A percentile compares a stretch with the other conserved stretches of the same genome.
These are phyloP conservation scores for Mallateleia sp. DNA, from an alignment of 2,888 invertebrate species.

Conservation along the genomic window DNA sequence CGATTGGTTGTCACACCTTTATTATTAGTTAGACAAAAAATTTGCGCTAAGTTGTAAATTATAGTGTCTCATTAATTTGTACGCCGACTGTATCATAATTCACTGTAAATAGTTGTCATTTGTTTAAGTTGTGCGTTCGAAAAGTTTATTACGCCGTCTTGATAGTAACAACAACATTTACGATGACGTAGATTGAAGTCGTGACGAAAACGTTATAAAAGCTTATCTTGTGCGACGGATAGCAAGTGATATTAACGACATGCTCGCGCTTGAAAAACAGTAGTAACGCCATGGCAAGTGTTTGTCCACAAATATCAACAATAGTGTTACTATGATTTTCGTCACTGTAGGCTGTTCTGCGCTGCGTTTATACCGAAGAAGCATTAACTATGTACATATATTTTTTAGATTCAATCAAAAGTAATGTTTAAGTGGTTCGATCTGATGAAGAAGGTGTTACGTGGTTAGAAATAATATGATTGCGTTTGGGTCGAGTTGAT, in stretches of 20 bases:
- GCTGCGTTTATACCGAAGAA: no score
- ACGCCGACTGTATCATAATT: conserved; percentile 52
- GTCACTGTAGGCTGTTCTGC: not conserved
- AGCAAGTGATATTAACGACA: conserved; percentile 50
- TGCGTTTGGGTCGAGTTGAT: no score
- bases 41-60: conserved; percentile 54
- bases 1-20: conserved; percentile 41
- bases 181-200: conserved; percentile 1
- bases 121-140: conserved; percentile 25
- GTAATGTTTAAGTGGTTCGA: no score
- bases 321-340: conserved; percentile 25
- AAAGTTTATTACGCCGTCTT: conserved; percentile 22
- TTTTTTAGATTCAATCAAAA: no score
- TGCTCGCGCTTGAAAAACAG: conserved; percentile 35
- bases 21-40: conserved; percentile 38
- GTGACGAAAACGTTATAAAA: conserved; percentile 28
- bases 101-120: conserved; percentile 60
- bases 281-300: conserved; percentile 29
- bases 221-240: conserved; percentile 26
- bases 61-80: conserved; percentile 43
- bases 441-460: no score
- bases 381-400: no score
- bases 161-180: conserved; percentile 28
- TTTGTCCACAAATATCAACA: conserved; percentile 12
- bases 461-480: no score